Base-by-base conservation (phyloP, 1,140 invertebrate genomes). In the Drosophila kikkawai region DNA sequence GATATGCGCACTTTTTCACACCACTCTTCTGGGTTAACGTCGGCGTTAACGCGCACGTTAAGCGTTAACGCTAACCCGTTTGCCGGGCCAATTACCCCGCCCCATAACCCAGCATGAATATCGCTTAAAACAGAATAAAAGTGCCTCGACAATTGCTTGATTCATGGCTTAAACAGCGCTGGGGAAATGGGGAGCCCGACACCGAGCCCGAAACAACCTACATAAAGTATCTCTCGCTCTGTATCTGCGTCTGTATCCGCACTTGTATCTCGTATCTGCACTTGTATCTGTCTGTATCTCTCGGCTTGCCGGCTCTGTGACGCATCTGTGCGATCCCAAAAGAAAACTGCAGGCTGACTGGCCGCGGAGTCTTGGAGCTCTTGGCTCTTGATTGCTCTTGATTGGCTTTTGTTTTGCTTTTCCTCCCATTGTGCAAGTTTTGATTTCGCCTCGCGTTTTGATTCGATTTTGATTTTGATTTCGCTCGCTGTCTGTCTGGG, bases 71-170 rank as follows among this genome's bases (percentile, higher is more conserved):
- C 56, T 83, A 90, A 90, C 85, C 78, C 78, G 85, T 84, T 88
- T 90, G 65, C 65, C 61, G 29, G 73, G 82, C 70, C 82, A 90
- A 90, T 90, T 90, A 90, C 79, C 71, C 69, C 82, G 76, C 80
- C 80, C 84, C 75, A 78, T 78, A 66, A 74, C 45, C 80, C 80
- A 83, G 69, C 76, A 77, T 77, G 56, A 76, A 77, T 76, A 77
- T 78, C 56, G 66, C 75, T 77, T 78, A 69, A 78, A 59, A 78
- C 75, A 57, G 55, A 56, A 86, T 83, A 77, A 82, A 82, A 64
- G 75, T 77, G 70, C 75, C 70, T 69, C 60, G 71, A 81, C 82
- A 85, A 85, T 85, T 85, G 79, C 76, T 79, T 79, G 75, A 79
- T 79, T 79, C 75, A 77, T 78, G 74, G 45, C 74, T 55, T 56